Evolutionary conservation across 2,888 invertebrate species (phyloP), one percentile per base, ranked within the genome.

Genomic region (Eupithecia subfuscata): DNA sequence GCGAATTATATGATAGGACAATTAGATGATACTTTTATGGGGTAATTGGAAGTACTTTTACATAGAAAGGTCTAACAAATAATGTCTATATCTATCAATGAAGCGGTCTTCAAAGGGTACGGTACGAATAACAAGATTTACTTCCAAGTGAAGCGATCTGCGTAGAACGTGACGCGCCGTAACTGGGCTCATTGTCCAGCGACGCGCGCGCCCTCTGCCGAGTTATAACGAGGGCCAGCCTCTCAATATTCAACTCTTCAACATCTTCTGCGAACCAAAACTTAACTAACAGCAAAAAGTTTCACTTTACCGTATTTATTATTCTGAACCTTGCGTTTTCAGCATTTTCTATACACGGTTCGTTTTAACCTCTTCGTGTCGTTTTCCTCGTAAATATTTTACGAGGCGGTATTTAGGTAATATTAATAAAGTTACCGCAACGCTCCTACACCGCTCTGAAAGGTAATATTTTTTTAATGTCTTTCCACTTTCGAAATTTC

Each of bases 391-490:
- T 78, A 75, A 79, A 75, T 75, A 75, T 70, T 72, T 76, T 69
- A 76, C 70, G 75, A 76, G 71, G 45, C 45, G 56, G 73, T 79
- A 71, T 75, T 78, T 75, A 75, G 78, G 40, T 40, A 73, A 78
- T 77, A 78, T 80, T 79, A 80, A 81, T 79, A 76, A 81, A 81
- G 79, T 76, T 79, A 63, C 48, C 74, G 75, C 74, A 69, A 52
- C 69, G 69, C 56, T 45, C 67, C 37, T 67, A 52, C 25, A 7
- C 60, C 45, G 40, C 68, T 69, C 74, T 52, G 71, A 45, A 69
- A 78, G 56, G 67, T 70, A 73, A 78, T 79, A 76, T 71, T 75
- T 25, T 78, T 78, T 75, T 76, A 74, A 74, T 74, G 71, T 71
- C 69, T 69, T 67, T 72, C 65, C 60, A 70, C 69, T 75, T 77